A percentile compares a stretch with the other conserved stretches of the same genome.
Evolutionary conservation across 2,797 vertebrate genomes (phyloP).

Genomic region (Tenualosa thibaudeaui): DNA sequence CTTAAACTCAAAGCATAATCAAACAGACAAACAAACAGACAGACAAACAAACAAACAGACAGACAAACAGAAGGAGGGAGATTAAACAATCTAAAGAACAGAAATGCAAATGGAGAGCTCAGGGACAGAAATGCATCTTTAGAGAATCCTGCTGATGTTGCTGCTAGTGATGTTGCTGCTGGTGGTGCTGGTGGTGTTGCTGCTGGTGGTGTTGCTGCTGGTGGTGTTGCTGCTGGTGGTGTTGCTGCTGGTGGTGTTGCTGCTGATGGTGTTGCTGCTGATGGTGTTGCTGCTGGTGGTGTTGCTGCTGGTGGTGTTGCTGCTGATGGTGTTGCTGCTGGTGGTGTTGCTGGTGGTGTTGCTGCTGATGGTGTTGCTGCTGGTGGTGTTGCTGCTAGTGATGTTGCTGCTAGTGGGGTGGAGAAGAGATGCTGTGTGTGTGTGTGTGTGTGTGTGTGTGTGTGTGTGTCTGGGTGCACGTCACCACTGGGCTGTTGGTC

Average conservation of each 20-base stretch:
- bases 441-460: background rate
- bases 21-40: constrained; percentile 5
- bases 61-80: background rate
- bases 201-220: too few species aligned
- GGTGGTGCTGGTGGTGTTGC: too few species aligned
- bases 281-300: too few species aligned
- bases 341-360: too few species aligned
- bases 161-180: background rate
- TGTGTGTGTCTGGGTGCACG: background rate
- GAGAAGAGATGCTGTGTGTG: background rate
- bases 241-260: too few species aligned
- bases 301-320: too few species aligned
- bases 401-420: background rate
- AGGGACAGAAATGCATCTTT: background rate
- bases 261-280: too few species aligned
- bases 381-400: too few species aligned
- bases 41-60: background rate
- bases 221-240: too few species aligned
- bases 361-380: background rate
- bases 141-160: background rate
- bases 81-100: background rate
- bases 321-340: too few species aligned
- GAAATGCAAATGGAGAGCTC: background rate
- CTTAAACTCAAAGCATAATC: background rate
- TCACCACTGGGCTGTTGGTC: background rate